These are phyloP conservation scores for Cinclus cinclus DNA, from an alignment of 2,113 vertebrate genomes.

Conservation along the genomic window DNA sequence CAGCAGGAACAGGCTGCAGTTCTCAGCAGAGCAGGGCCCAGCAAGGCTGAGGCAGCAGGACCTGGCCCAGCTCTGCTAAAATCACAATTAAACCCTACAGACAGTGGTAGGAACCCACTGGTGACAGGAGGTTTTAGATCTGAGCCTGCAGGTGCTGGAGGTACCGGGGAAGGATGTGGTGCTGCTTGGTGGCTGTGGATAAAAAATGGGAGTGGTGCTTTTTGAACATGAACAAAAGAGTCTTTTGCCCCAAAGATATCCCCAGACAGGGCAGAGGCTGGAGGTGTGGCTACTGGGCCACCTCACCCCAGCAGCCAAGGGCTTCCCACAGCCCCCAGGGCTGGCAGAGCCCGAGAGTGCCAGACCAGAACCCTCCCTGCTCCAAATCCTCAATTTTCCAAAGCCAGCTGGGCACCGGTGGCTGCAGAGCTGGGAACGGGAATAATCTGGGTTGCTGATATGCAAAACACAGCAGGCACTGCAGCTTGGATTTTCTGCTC, in stretches of 20 bases:
- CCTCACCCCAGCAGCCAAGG: accelerated
- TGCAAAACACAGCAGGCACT: conserved; percentile 5
- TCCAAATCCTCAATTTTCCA: not conserved
- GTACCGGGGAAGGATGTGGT: accelerated
- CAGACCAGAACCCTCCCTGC: not conserved
- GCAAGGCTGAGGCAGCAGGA: not conserved
- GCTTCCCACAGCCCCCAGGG: accelerated
- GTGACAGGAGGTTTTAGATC: not conserved
- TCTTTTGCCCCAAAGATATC: accelerated
- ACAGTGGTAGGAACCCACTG: not conserved
- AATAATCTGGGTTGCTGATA: not conserved
- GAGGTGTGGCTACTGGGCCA: not conserved
- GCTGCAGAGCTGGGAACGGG: not conserved
- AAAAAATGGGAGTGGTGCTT: accelerated
- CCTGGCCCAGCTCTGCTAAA: not conserved
- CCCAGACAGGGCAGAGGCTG: accelerated
- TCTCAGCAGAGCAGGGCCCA: conserved; percentile 11
- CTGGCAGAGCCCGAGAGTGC: accelerated
- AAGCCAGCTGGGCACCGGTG: not conserved
- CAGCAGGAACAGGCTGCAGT: conserved; percentile 8
- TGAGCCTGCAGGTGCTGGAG: accelerated
- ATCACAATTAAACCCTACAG: not conserved
- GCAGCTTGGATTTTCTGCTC: conserved; percentile 5
- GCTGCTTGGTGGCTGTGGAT: not conserved
- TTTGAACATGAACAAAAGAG: accelerated